phyloP scores from a whole-genome alignment of 2,113 vertebrate genomes.

The Neofelis nebulosa region DNA sequence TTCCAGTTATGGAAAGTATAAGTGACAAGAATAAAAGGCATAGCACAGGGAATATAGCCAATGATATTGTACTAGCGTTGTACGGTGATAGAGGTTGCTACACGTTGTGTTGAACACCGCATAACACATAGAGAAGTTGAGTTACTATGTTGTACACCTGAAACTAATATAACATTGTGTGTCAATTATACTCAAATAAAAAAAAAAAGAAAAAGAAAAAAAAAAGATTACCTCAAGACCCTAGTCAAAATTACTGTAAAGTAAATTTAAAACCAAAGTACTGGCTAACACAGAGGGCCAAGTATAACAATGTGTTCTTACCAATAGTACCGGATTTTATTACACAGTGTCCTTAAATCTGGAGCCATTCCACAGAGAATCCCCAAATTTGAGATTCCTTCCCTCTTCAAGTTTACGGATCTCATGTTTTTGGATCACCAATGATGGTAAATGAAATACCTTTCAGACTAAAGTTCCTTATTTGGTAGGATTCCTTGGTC shows the following conservation, averaged over 20 bases:
- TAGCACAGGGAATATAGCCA: background rate
- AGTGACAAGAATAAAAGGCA: too few species aligned
- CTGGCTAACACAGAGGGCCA: background rate
- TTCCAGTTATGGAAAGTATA: too few species aligned
- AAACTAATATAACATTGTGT: background rate
- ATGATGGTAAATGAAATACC: constrained; percentile 37
- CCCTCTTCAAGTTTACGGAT: background rate
- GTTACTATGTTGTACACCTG: background rate
- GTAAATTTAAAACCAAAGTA: background rate
- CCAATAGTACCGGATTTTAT: background rate
- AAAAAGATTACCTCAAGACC: background rate
- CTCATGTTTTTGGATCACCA: background rate
- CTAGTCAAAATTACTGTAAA: background rate
- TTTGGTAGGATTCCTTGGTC: constrained; percentile 25
- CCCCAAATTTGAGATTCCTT: background rate
- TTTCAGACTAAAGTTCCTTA: constrained; percentile 53
- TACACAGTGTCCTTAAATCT: background rate
- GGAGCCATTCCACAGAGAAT: background rate
- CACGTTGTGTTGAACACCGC: background rate
- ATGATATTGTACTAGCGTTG: background rate
- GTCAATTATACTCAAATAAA: background rate
- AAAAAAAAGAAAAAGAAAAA: background rate
- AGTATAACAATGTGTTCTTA: background rate
- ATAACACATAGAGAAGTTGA: background rate
- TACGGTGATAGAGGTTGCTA: background rate